Evolutionary conservation across 2,113 vertebrate species (phyloP).

Genomic region (Delphinus delphis): DNA sequence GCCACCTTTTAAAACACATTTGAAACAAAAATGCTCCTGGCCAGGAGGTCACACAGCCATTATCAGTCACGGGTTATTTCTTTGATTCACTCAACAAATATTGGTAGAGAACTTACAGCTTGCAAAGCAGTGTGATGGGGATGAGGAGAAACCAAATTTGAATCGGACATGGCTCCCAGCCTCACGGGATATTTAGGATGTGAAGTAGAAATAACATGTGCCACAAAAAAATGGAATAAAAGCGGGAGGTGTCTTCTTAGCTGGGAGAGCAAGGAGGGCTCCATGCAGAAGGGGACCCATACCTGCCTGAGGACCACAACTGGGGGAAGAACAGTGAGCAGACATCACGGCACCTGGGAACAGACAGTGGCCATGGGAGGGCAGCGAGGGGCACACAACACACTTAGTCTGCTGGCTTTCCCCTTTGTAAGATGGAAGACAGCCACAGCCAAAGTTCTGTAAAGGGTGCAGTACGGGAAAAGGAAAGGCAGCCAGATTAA

Average conservation of each 20-base stretch:
- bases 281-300: not conserved
- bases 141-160: not conserved
- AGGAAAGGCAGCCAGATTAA: not conserved
- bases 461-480: not conserved
- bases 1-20: not conserved
- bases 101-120: not conserved
- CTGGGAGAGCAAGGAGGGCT: not conserved
- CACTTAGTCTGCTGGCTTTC: not conserved
- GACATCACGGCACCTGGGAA: rapidly evolving
- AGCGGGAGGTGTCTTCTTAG: not conserved
- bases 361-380: rapidly evolving
- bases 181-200: not conserved
- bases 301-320: not conserved
- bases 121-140: not conserved
- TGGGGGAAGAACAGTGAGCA: not conserved
- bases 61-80: not conserved
- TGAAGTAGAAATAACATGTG: not conserved
- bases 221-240: not conserved
- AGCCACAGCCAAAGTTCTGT: not conserved
- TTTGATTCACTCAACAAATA: not conserved
- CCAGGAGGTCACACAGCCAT: not conserved
- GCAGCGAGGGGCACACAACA: rapidly evolving
- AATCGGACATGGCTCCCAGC: not conserved
- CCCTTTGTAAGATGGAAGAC: not conserved
- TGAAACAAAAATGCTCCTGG: not conserved